Evolutionary conservation across 2,113 vertebrate species (phyloP), one percentile per base, ranked within the genome.

Genomic region (Engraulis encrasicolus): DNA sequence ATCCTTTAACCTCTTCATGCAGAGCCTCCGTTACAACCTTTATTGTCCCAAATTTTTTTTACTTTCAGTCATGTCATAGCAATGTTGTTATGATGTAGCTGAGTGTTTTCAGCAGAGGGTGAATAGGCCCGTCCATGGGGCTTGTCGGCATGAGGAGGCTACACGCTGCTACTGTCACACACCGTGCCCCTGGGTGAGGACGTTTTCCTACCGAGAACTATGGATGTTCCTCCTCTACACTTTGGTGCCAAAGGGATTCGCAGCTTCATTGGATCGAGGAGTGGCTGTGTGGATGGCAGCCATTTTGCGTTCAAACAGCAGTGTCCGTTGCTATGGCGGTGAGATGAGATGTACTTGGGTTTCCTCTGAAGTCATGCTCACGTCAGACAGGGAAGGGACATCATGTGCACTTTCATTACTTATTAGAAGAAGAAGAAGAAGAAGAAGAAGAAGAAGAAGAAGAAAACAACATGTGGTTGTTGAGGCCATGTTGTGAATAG

Each of bases 311-410:
- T 27, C 34, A 15, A 17, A 74, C 66, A 74, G 11, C 66, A 3
- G 12, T 74, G 4, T 23, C 2, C n/a, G n/a, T n/a, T n/a, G 0
- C 17, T 36, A 45, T 45, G 23, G 54, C n/a, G 20, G 66, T 74
- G 2, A 74, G 66, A 74, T 74, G 66, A 74, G 66, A 74, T 84
- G 52, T 61, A 50, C 37, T 82, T 58, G 78, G 40, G 79, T 78
- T 38, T 37, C 71, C 82, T 84, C 85, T 89, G 52, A 85, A 85
- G 78, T 81, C 81, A 85, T 14, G 27, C 66, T 83, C 82, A 78
- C 71, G 78, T 83, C 78, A 84, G 83, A 87, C 82, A 84, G 87
- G 82, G 85, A 86, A 83, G 36, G 85, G 54, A 88, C 85, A 49
- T 85, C 83, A 80, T 83, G 82, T 83, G 85, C 84, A 88, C 52